phyloP scores from a whole-genome alignment of 2,888 invertebrate genomes.

The Shargacucullia verbasci region DNA sequence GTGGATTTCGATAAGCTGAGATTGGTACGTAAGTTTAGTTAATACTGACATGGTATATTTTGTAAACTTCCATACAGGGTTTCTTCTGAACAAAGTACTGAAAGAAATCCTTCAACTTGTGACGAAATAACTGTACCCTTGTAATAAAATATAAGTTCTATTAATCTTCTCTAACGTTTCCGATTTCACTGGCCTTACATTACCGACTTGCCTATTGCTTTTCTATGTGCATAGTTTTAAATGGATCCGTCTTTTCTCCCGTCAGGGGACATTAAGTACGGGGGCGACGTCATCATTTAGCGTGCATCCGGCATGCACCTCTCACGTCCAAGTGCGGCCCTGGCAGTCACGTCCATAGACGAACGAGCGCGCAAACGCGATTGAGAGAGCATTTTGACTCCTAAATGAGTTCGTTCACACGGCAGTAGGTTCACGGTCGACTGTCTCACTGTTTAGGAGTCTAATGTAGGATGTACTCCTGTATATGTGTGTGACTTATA shows the following conservation, averaged over 20 bases:
- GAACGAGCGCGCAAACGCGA: slow-evolving; percentile 65
- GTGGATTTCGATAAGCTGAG: no score
- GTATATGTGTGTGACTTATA: slow-evolving; percentile 39
- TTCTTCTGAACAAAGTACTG: no score
- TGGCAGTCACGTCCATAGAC: slow-evolving; percentile 76
- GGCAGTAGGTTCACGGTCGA: slow-evolving; percentile 54
- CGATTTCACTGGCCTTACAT: slow-evolving; percentile 11
- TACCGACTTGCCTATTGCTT: slow-evolving; percentile 27
- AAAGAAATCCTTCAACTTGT: no score
- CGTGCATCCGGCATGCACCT: slow-evolving; percentile 51
- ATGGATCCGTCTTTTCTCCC: slow-evolving; percentile 39
- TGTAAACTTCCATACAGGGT: no score
- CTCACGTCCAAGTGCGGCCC: slow-evolving; percentile 53
- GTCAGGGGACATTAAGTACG: slow-evolving; percentile 44
- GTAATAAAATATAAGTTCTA: no score
- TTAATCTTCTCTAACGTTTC: no score
- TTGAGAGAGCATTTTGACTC: slow-evolving; percentile 79
- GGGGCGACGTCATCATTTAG: slow-evolving; percentile 48
- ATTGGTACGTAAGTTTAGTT: no score
- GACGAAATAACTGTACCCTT: no score
- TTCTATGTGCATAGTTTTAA: slow-evolving; percentile 36
- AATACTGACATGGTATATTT: no score
- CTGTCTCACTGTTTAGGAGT: slow-evolving; percentile 41
- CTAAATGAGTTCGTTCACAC: slow-evolving; percentile 84
- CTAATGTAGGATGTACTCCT: slow-evolving; percentile 51